Evolutionary conservation across 2,113 vertebrate genomes (phyloP).

Genomic region (Actinemys pallida): DNA sequence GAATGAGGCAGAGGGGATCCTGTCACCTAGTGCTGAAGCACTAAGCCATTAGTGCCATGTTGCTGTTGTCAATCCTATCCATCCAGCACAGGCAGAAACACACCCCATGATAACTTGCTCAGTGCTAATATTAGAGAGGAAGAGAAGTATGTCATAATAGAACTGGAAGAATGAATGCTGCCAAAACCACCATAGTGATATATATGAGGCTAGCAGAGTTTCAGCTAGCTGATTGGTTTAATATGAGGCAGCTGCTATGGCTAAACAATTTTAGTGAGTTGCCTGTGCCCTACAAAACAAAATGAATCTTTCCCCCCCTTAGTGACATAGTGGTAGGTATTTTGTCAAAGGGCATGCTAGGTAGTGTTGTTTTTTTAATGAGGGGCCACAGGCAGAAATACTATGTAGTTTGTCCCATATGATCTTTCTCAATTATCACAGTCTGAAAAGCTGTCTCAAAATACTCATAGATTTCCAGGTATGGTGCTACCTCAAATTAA

Average conservation of each 20-base stretch:
- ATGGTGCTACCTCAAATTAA: too few relatives aligned
- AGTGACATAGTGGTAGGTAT: background rate
- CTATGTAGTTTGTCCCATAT: too few relatives aligned
- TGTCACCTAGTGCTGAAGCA: background rate
- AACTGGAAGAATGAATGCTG: background rate
- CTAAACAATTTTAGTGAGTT: background rate
- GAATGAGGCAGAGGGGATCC: background rate
- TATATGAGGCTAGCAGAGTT: background rate
- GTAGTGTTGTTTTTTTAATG: background rate
- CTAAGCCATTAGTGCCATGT: background rate
- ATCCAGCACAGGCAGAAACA: background rate
- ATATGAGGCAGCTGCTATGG: background rate
- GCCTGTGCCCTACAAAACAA: background rate
- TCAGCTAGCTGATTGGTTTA: background rate
- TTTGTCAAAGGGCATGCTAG: background rate
- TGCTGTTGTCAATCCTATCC: background rate
- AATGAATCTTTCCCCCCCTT: background rate
- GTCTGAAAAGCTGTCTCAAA: too few relatives aligned
- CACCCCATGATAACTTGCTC: background rate
- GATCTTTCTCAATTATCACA: too few relatives aligned
- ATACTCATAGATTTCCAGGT: too few relatives aligned
- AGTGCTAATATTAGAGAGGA: background rate
- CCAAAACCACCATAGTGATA: background rate
- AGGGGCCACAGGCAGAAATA: too few relatives aligned
- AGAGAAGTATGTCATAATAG: background rate